Evolutionary conservation across 2,797 vertebrate species (phyloP), one percentile per base, ranked within the genome.

Genomic region (Gouania willdenowi): DNA sequence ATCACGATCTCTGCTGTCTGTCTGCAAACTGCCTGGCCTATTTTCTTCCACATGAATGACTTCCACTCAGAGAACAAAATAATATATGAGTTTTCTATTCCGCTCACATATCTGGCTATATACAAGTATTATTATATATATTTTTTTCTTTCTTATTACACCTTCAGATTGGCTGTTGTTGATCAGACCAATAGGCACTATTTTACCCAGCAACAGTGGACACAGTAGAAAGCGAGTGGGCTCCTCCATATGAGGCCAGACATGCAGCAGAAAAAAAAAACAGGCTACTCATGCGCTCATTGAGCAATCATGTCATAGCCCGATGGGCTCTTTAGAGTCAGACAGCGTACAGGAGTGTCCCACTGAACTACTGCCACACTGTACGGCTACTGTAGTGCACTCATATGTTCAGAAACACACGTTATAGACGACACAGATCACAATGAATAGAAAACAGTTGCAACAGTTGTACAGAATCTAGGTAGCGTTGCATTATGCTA

Each of bases 231-330:
- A n/a, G 70, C 35, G 50, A 75, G 57, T 75, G 43, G 62, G 57
- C 24, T 49, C 56, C 26, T 62, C 65, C 78, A 70, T 82, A 75
- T 65, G 71, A 55, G 64, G 40, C 41, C 27, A 67, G 60, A 78
- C 66, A 9, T 20, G 67, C 45, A 19, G 50, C 71, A 71, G 64
- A 71, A 40, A 54, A 69, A n/a, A n/a, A n/a, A n/a, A n/a, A n/a
- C n/a, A 51, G 54, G 55, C 43, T 64, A 77, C 67, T 84, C 77
- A 68, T 72, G 74, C 69, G 25, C 21, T 41, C 22, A 33, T 2
- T 81, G 73, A 79, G 64, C 79, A 79, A 82, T 86, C 57, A 82
- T 74, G 61, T 81, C 77, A 79, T 57, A 61, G 57, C 23, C 68
- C 23, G 58, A 62, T 75, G 63, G 49, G 55, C 50, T 28, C 65